Conservation (phyloP, 2,113 vertebrate species). For the Argyrosomus japonicus region DNA sequence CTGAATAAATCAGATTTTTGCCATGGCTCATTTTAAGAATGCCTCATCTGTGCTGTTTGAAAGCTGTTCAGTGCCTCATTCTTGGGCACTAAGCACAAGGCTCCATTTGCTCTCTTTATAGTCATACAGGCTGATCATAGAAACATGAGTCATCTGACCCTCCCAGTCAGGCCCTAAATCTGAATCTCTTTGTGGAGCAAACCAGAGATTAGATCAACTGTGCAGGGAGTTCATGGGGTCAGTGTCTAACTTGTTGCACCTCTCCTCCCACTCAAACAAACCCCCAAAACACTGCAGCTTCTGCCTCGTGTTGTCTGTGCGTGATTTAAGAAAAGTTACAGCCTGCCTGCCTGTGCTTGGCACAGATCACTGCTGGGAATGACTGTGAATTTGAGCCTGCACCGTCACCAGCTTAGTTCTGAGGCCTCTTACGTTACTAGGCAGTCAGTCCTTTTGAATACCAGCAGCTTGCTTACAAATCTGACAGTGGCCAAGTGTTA, state of each 20-base stretch:
- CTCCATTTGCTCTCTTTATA: slow-evolving; percentile 80
- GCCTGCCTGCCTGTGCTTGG: slow-evolving; percentile 46
- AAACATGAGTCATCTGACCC: slow-evolving; percentile 83
- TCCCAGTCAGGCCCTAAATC: slow-evolving; percentile 74
- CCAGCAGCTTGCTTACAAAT: slow-evolving; percentile 58
- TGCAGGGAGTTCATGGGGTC: slow-evolving; percentile 58
- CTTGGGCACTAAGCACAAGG: slow-evolving; percentile 62
- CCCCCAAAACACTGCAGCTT: slow-evolving; percentile 31
- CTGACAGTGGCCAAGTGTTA: slow-evolving; percentile 25
- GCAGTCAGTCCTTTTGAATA: slow-evolving; percentile 53
- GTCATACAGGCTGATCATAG: slow-evolving; percentile 77
- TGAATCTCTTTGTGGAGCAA: slow-evolving; percentile 73
- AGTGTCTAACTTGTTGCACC: slow-evolving; percentile 47
- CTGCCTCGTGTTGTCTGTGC: slow-evolving; percentile 31
- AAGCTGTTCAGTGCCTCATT: slow-evolving; percentile 58
- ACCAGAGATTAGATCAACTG: slow-evolving; percentile 66
- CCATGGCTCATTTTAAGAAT: slow-evolving; percentile 28
- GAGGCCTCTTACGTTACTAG: slow-evolving; percentile 66
- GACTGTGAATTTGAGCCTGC: slow-evolving; percentile 75
- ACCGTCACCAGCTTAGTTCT: slow-evolving; percentile 48
- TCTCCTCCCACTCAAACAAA: slow-evolving; percentile 38
- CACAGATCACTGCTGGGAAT: slow-evolving; percentile 40
- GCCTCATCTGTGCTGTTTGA: slow-evolving; percentile 25
- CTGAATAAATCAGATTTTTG: slow-evolving; percentile 2
- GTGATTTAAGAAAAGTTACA: slow-evolving; percentile 13